These are phyloP conservation scores for Amphiprion ocellaris DNA, from an alignment of 2,113 vertebrate genomes.

Conservation along the genomic window DNA sequence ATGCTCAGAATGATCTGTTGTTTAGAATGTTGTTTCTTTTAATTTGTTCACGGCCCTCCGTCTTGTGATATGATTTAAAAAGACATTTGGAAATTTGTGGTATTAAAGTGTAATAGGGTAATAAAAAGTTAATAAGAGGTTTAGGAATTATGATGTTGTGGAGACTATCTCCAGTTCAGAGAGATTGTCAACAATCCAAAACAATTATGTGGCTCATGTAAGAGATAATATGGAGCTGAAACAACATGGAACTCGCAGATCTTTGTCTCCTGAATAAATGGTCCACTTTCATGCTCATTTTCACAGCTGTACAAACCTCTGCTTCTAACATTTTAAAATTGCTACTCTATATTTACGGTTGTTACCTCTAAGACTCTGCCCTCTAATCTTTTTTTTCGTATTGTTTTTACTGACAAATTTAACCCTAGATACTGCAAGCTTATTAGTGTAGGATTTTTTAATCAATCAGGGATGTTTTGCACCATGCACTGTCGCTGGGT, in stretches of 20 bases:
- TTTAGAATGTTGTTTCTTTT: constrained; percentile 3
- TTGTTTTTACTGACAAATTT: constrained; percentile 67
- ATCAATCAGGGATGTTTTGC: constrained; percentile 84
- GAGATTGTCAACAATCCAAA: constrained; percentile 14
- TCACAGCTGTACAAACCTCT: constrained; percentile 71
- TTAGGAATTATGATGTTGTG: neutral
- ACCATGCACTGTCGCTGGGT: constrained; percentile 81
- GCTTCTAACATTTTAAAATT: constrained; percentile 51
- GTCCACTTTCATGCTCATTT: constrained; percentile 41
- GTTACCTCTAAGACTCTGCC: constrained; percentile 54
- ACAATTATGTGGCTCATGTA: constrained; percentile 10
- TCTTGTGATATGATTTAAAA: neutral
- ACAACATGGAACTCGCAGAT: constrained; percentile 29
- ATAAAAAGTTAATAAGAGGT: too few species aligned
- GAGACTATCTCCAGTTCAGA: neutral
- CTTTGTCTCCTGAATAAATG: constrained; percentile 37
- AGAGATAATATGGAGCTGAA: constrained; percentile 26
- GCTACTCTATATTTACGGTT: constrained; percentile 48
- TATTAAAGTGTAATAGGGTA: constrained; percentile 12
- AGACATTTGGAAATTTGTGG: neutral
- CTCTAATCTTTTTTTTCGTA: constrained; percentile 33
- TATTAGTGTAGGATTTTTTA: constrained; percentile 70
- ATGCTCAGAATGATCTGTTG: constrained; percentile 17
- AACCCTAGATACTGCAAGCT: constrained; percentile 65
- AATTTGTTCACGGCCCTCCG: neutral